phyloP scores from a whole-genome alignment of 2,113 vertebrate species.

The Notarius lentiginosus region DNA sequence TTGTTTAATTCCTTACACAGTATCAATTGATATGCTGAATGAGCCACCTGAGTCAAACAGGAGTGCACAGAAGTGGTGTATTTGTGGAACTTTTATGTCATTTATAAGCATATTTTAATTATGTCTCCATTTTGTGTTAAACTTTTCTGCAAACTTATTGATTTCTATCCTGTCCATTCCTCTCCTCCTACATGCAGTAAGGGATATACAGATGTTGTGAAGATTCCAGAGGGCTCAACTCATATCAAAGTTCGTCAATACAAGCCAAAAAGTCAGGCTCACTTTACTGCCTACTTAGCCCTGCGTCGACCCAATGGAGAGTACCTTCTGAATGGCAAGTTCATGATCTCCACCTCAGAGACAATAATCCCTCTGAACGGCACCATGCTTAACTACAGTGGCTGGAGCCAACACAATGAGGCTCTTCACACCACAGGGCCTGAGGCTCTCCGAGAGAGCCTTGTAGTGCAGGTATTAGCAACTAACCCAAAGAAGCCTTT shows the following conservation, averaged over 20 bases:
- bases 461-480: slow-evolving; percentile 89
- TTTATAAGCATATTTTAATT: background rate
- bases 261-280: slow-evolving; percentile 88
- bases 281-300: slow-evolving; percentile 92
- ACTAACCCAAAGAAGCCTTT: slow-evolving; percentile 86
- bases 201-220: slow-evolving; percentile 95
- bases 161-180: background rate
- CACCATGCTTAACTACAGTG: slow-evolving; percentile 95
- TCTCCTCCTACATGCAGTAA: slow-evolving; percentile 75
- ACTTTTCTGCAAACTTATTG: background rate
- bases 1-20: background rate
- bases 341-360: slow-evolving; percentile 98
- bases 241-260: slow-evolving; percentile 96
- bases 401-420: slow-evolving; percentile 94
- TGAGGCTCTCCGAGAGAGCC: slow-evolving; percentile 79
- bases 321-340: slow-evolving; percentile 95
- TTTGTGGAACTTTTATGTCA: background rate
- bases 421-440: slow-evolving; percentile 92
- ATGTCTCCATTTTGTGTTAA: background rate
- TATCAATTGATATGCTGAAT: background rate
- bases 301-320: slow-evolving; percentile 84
- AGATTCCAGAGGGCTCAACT: slow-evolving; percentile 90
- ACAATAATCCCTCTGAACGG: slow-evolving; percentile 90
- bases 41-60: background rate
- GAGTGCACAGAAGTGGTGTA: background rate